These are phyloP conservation scores for Semaprochilodus insignis DNA, from an alignment of 2,797 vertebrate species.

Conservation along the genomic window DNA sequence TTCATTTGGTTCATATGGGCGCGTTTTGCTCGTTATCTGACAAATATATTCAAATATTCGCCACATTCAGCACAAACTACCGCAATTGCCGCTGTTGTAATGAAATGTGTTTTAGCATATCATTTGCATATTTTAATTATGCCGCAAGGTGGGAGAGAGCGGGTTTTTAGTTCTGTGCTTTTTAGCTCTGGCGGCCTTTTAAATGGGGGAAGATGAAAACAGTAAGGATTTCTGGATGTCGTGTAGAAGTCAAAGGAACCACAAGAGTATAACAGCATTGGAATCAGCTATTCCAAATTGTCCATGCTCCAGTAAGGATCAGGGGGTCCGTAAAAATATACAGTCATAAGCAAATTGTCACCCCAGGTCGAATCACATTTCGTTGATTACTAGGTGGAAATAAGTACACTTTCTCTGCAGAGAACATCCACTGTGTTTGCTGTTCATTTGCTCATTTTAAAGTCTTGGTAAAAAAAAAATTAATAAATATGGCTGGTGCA, in stretches of 20 bases:
- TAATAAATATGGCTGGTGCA: too few species aligned
- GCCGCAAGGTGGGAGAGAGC: constrained; percentile 35
- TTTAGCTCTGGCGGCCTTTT: neutral
- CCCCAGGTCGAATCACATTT: too few species aligned
- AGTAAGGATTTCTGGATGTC: neutral
- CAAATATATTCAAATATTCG: constrained; percentile 58
- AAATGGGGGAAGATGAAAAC: neutral
- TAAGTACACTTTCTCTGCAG: too few species aligned
- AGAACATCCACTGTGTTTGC: too few species aligned
- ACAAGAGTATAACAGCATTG: neutral
- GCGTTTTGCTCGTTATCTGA: constrained; percentile 64
- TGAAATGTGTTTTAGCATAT: constrained; percentile 64
- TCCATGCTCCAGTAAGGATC: too few species aligned
- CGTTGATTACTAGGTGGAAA: too few species aligned
- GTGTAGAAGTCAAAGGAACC: neutral
- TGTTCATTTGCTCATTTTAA: too few species aligned
- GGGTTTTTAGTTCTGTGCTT: constrained; percentile 6
- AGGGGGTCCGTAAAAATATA: neutral
- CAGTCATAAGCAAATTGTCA: too few species aligned
- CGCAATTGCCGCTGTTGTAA: constrained; percentile 51
- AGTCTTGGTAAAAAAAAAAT: too few species aligned
- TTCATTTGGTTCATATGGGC: constrained; percentile 52
- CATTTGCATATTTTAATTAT: constrained; percentile 79
- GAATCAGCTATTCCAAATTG: neutral
- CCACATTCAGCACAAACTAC: constrained; percentile 55